A percentile compares a stretch with the other conserved stretches of the same genome.
Conservation (phyloP, 2,797 vertebrate genomes). For the Molothrus ater region DNA sequence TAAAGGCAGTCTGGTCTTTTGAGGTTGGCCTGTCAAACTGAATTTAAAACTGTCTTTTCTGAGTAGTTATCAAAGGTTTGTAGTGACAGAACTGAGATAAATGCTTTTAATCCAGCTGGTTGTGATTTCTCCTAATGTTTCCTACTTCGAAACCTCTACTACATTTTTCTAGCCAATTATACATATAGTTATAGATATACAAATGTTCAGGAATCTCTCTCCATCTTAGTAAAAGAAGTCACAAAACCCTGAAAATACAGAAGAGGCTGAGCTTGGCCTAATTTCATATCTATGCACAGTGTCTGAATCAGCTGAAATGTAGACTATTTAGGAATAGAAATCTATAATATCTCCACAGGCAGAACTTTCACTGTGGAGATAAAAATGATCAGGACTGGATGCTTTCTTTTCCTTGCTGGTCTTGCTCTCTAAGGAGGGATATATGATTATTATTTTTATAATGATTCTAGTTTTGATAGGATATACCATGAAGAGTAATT, state of each 20-base stretch:
- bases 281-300: neutral
- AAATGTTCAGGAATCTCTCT: neutral
- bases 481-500: neutral
- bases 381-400: neutral
- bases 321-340: neutral
- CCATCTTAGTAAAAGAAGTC: neutral
- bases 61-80: constrained; percentile 22
- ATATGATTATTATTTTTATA: neutral
- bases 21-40: constrained; percentile 27
- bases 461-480: neutral
- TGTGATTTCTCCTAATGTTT: neutral
- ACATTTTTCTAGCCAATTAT: neutral
- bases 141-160: neutral
- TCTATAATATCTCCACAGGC: neutral
- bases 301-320: neutral
- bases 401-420: neutral
- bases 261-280: neutral
- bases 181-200: neutral
- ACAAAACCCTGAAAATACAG: neutral
- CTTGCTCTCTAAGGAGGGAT: neutral
- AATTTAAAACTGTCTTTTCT: constrained; percentile 38
- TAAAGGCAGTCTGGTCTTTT: constrained; percentile 39
- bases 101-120: neutral
- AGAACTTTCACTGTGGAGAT: neutral
- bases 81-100: neutral